These are phyloP conservation scores for Euwallacea similis DNA, from an alignment of 1,140 invertebrate species.

Conservation along the genomic window DNA sequence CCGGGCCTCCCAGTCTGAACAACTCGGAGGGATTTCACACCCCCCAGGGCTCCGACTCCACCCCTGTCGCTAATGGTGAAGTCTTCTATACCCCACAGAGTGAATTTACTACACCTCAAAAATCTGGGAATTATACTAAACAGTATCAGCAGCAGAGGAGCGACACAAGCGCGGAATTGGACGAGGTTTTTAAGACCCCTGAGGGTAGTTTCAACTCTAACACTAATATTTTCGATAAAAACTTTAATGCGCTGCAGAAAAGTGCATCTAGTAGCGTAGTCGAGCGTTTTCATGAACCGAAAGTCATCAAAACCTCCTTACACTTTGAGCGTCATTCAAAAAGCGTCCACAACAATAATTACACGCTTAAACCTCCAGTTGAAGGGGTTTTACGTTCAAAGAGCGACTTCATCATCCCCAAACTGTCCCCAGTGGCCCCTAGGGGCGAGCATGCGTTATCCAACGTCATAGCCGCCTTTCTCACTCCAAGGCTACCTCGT, in stretches of 20 bases:
- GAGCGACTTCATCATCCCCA: slow-evolving; percentile 51
- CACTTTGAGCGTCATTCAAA: slow-evolving; percentile 18
- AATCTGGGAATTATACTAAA: slow-evolving; percentile 4
- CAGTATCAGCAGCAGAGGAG: slow-evolving; percentile 31
- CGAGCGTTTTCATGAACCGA: slow-evolving; percentile 21
- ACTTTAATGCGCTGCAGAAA: slow-evolving; percentile 47
- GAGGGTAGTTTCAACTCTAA: slow-evolving; percentile 35
- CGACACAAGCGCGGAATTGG: slow-evolving; percentile 29
- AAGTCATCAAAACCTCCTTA: neutral
- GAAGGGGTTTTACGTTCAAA: slow-evolving; percentile 49
- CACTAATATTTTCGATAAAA: slow-evolving; percentile 40
- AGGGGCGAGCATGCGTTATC: slow-evolving; percentile 37
- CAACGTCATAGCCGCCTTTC: slow-evolving; percentile 48
- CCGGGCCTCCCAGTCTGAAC: neutral
- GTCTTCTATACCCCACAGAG: slow-evolving; percentile 18
- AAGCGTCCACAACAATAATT: slow-evolving; percentile 8
- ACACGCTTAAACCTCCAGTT: neutral
- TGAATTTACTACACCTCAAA: slow-evolving; percentile 26
- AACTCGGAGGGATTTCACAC: slow-evolving; percentile 37
- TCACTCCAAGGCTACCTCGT: slow-evolving; percentile 48
- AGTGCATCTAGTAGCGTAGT: slow-evolving; percentile 44
- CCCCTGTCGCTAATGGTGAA: slow-evolving; percentile 38
- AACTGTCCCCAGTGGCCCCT: slow-evolving; percentile 30
- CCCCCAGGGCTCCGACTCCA: slow-evolving; percentile 33
- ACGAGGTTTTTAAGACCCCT: slow-evolving; percentile 44